These are phyloP conservation scores for Epinotia bilunana DNA, from an alignment of 2,888 invertebrate genomes.

Conservation along the genomic window DNA sequence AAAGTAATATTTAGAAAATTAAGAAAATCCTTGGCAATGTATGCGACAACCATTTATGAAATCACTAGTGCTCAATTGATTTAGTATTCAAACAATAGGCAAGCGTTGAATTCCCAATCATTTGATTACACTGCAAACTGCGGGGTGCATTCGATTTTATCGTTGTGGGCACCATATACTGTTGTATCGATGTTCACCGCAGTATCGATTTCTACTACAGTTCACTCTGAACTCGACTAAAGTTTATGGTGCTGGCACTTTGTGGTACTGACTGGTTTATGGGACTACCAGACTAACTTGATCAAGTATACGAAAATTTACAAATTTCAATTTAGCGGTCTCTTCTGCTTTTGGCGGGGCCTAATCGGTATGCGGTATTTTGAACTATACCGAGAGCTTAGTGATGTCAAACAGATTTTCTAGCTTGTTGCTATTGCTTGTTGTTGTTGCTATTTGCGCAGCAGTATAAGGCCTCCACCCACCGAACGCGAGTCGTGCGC, in stretches of 20 bases:
- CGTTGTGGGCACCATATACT: slow-evolving; percentile 45
- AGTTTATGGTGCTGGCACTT: not conserved
- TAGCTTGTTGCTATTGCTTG: too few species aligned
- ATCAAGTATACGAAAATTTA: too few species aligned
- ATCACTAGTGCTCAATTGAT: slow-evolving; percentile 36
- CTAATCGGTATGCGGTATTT: too few species aligned
- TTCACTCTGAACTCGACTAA: slow-evolving; percentile 11
- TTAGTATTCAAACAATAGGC: slow-evolving; percentile 48
- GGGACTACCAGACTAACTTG: not conserved
- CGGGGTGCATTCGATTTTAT: slow-evolving; percentile 48
- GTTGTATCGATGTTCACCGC: slow-evolving; percentile 38
- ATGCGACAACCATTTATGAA: slow-evolving; percentile 15
- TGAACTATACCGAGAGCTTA: too few species aligned
- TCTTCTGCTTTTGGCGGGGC: too few species aligned
- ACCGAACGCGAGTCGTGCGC: too few species aligned
- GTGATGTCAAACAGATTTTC: too few species aligned
- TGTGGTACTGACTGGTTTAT: not conserved
- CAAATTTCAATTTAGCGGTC: too few species aligned
- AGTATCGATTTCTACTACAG: slow-evolving; percentile 33
- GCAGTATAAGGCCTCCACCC: too few species aligned
- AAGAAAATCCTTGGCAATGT: not conserved
- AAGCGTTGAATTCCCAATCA: slow-evolving; percentile 52
- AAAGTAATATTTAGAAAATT: too few species aligned
- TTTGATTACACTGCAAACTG: slow-evolving; percentile 50
- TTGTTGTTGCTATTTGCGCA: too few species aligned